phyloP scores from a whole-genome alignment of 2,113 vertebrate species.

The Poeciliopsis prolifica region DNA sequence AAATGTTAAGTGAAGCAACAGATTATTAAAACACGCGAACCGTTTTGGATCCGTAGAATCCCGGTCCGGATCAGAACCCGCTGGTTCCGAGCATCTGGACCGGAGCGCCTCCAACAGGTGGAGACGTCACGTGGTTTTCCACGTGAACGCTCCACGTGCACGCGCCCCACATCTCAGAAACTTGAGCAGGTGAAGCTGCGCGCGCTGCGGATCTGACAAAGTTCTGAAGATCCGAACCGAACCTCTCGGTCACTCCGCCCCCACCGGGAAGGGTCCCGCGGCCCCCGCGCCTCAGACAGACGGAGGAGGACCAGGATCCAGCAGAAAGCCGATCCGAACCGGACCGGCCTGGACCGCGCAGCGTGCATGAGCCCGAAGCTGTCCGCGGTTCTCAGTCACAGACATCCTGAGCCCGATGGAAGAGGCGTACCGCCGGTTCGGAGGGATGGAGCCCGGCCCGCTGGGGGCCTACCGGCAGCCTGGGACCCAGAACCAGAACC shows the following conservation, averaged over 20 bases:
- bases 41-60: no score
- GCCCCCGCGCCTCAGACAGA: slow-evolving; percentile 45
- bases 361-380: slow-evolving; percentile 94
- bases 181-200: background rate
- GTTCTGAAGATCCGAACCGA: background rate
- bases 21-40: no score
- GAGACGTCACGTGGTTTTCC: no score
- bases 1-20: no score
- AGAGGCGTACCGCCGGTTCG: slow-evolving; percentile 91
- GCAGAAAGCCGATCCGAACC: slow-evolving; percentile 13
- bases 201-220: background rate
- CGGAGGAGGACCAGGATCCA: slow-evolving; percentile 50
- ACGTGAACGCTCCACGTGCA: no score
- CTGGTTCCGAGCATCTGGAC: no score
- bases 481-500: slow-evolving; percentile 66
- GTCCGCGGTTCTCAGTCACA: slow-evolving; percentile 92
- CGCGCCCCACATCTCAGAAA: background rate
- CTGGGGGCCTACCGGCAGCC: slow-evolving; percentile 83
- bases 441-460: slow-evolving; percentile 76
- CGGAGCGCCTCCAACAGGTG: no score
- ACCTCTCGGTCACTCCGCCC: slow-evolving; percentile 32
- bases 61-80: no score
- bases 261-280: slow-evolving; percentile 78
- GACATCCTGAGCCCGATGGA: slow-evolving; percentile 94
- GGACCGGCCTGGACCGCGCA: slow-evolving; percentile 51